phyloP scores from a whole-genome alignment of 2,113 vertebrate genomes.

The Cephalopholis sonnerati region DNA sequence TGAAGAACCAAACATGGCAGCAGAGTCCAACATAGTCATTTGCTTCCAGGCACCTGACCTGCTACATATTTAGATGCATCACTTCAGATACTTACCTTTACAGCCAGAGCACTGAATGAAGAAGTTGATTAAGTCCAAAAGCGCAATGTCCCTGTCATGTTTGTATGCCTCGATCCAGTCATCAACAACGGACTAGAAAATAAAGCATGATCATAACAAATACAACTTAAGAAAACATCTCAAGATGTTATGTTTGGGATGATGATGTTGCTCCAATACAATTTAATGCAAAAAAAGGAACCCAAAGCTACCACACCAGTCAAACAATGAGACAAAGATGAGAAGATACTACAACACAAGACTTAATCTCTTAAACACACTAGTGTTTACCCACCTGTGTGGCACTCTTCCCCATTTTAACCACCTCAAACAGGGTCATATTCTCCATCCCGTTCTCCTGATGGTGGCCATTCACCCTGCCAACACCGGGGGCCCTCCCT shows the following conservation, averaged over 20 bases:
- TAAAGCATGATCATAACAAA: neutral
- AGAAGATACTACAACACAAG: neutral
- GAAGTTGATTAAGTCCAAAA: conserved; percentile 98
- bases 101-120: conserved; percentile 99
- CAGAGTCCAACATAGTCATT: neutral
- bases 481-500: conserved; percentile 84
- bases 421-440: conserved; percentile 97
- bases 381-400: conserved; percentile 89
- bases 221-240: neutral
- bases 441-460: conserved; percentile 97
- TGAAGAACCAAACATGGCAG: conserved; percentile 5
- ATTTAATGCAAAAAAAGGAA: neutral
- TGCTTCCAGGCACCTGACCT: conserved; percentile 30
- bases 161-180: conserved; percentile 99
- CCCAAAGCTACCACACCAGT: neutral
- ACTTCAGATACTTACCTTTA: conserved; percentile 88
- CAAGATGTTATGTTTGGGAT: neutral
- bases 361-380: conserved; percentile 10
- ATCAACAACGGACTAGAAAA: conserved; percentile 93
- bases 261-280: neutral
- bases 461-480: conserved; percentile 94
- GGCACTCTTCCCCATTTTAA: conserved; percentile 97
- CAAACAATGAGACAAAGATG: neutral
- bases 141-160: conserved; percentile 92
- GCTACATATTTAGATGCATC: neutral